phyloP scores from a whole-genome alignment of 2,797 vertebrate genomes.

The Diglossa cyanea region DNA sequence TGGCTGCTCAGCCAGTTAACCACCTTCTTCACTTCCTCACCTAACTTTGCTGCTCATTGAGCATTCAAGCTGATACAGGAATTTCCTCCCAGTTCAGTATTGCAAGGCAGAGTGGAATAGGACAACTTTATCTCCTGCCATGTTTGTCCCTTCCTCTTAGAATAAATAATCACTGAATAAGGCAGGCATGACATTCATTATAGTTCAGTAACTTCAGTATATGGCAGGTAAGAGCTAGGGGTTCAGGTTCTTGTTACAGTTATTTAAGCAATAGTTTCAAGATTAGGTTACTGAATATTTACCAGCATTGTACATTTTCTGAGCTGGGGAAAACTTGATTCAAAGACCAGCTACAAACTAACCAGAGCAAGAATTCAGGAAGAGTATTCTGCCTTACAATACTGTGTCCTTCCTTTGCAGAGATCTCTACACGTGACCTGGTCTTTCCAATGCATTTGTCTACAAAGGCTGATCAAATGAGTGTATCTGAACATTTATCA shows the following conservation, averaged over 20 bases:
- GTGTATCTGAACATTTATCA: neutral
- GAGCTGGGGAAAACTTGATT: neutral
- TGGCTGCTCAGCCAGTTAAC: neutral
- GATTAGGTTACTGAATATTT: neutral
- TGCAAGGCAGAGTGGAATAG: neutral
- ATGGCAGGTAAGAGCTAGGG: neutral
- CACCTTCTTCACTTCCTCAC: neutral
- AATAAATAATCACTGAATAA: neutral
- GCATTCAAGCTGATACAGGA: neutral
- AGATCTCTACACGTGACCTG: neutral
- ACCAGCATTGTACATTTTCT: neutral
- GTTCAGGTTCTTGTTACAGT: neutral
- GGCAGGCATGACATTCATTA: neutral
- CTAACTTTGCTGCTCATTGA: neutral
- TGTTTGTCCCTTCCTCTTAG: neutral
- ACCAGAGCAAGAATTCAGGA: neutral
- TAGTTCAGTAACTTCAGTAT: neutral
- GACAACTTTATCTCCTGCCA: neutral
- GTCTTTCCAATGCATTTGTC: neutral
- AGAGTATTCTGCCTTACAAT: neutral
- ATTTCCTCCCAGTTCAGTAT: neutral
- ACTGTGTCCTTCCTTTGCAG: neutral
- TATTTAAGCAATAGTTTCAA: neutral
- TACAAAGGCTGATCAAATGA: neutral
- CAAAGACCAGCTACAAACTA: neutral